A percentile compares a stretch with the other conserved stretches of the same genome.
Evolutionary conservation across 2,113 vertebrate species (phyloP).

Genomic region (Malurus elegans): DNA sequence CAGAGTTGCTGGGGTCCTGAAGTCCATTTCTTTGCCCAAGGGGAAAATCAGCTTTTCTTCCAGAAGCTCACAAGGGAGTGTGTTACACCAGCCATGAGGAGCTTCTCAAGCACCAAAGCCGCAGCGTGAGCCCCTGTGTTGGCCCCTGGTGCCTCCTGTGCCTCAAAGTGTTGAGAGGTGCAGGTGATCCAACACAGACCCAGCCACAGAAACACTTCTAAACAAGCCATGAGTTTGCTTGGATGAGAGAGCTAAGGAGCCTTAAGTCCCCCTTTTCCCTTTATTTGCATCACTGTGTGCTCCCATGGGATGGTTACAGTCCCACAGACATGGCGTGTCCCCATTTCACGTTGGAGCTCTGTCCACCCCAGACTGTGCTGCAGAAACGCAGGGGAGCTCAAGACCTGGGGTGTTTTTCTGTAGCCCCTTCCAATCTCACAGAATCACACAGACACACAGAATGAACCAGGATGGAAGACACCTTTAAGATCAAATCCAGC

Average conservation of each 20-base stretch:
- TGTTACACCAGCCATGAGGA: background rate
- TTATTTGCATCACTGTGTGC: background rate
- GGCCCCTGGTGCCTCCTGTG: background rate
- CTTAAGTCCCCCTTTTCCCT: background rate
- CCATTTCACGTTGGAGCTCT: background rate
- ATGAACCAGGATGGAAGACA: too few relatives aligned
- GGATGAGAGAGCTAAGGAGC: background rate
- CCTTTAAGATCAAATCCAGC: too few relatives aligned
- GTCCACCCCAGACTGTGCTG: background rate
- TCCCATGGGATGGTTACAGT: background rate
- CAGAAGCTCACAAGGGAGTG: background rate
- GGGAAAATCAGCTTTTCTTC: background rate
- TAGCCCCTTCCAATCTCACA: background rate
- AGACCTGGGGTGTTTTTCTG: fast-evolving
- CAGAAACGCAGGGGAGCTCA: background rate
- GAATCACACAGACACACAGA: too few relatives aligned
- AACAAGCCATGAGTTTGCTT: background rate
- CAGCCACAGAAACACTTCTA: background rate
- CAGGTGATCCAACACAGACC: background rate
- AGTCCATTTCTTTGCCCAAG: background rate
- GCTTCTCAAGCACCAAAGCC: background rate
- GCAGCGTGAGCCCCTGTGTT: background rate
- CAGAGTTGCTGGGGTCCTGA: background rate
- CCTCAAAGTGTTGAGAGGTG: background rate
- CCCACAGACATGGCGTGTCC: background rate